These are phyloP conservation scores for Channa maculata DNA, from an alignment of 2,113 vertebrate genomes.

Conservation along the genomic window DNA sequence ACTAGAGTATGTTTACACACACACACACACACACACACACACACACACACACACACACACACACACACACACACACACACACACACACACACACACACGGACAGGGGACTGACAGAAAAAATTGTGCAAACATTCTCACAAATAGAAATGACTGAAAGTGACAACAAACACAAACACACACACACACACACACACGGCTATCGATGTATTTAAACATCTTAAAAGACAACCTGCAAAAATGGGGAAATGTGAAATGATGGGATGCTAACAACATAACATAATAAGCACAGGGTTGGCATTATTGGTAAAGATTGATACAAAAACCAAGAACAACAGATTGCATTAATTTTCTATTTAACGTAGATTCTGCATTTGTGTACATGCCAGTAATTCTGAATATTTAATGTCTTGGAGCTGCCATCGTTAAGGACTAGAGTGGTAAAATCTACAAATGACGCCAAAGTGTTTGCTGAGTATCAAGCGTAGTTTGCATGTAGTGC, in stretches of 20 bases:
- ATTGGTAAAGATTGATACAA: background rate
- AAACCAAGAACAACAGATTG: background rate
- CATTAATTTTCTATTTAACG: slow-evolving; percentile 8
- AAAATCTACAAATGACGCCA: background rate
- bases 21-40: slow-evolving; percentile 15
- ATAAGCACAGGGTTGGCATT: background rate
- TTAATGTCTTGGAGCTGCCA: background rate
- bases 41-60: background rate
- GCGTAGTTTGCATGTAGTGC: background rate
- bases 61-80: background rate
- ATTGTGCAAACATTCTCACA: slow-evolving; percentile 13
- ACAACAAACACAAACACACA: background rate
- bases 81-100: background rate
- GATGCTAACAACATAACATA: slow-evolving; percentile 21
- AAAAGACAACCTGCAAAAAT: slow-evolving; percentile 39
- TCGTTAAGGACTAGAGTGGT: background rate
- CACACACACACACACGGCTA: slow-evolving; percentile 9
- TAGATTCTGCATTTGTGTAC: background rate
- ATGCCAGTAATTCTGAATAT: background rate
- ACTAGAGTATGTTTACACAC: background rate
- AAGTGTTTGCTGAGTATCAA: background rate
- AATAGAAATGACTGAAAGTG: slow-evolving; percentile 1
- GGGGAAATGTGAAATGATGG: slow-evolving; percentile 17
- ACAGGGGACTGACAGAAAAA: slow-evolving; percentile 11
- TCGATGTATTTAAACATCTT: slow-evolving; percentile 37